phyloP scores from a whole-genome alignment of 2,888 invertebrate species.

The Volucella inanis region DNA sequence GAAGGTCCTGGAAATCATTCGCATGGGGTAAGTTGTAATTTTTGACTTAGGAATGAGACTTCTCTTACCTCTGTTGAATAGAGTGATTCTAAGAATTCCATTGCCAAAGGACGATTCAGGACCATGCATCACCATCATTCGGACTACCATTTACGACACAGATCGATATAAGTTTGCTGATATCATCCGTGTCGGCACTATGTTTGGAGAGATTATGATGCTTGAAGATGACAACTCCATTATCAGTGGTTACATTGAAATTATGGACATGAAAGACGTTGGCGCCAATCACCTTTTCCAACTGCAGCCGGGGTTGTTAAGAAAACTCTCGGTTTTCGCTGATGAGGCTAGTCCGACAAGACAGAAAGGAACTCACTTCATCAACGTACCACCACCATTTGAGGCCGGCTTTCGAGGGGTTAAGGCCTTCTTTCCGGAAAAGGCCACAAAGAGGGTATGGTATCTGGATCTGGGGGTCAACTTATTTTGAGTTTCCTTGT shows the following conservation, averaged over 20 bases:
- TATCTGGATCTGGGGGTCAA: constrained; percentile 54
- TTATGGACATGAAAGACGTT: constrained; percentile 86
- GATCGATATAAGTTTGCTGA: constrained; percentile 84
- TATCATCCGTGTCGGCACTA: constrained; percentile 85
- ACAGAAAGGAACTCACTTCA: constrained; percentile 86
- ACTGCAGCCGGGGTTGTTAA: constrained; percentile 85
- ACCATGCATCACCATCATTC: constrained; percentile 84
- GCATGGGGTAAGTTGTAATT: constrained; percentile 78
- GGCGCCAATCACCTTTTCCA: constrained; percentile 85
- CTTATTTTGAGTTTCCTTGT: neutral
- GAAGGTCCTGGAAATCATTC: constrained; percentile 79
- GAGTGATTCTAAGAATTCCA: constrained; percentile 80
- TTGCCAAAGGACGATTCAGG: constrained; percentile 82
- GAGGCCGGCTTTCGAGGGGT: constrained; percentile 85
- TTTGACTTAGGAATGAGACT: neutral
- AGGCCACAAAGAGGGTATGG: constrained; percentile 86
- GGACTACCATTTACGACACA: constrained; percentile 84
- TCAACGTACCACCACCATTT: constrained; percentile 86
- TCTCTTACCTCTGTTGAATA: constrained; percentile 43
- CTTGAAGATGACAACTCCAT: constrained; percentile 86
- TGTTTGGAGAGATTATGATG: constrained; percentile 86
- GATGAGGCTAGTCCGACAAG: constrained; percentile 87
- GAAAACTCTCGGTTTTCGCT: constrained; percentile 85
- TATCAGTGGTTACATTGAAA: constrained; percentile 84
- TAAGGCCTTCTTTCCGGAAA: constrained; percentile 86